phyloP scores from a whole-genome alignment of 2,113 vertebrate species.

The Nannobrachium achirus region DNA sequence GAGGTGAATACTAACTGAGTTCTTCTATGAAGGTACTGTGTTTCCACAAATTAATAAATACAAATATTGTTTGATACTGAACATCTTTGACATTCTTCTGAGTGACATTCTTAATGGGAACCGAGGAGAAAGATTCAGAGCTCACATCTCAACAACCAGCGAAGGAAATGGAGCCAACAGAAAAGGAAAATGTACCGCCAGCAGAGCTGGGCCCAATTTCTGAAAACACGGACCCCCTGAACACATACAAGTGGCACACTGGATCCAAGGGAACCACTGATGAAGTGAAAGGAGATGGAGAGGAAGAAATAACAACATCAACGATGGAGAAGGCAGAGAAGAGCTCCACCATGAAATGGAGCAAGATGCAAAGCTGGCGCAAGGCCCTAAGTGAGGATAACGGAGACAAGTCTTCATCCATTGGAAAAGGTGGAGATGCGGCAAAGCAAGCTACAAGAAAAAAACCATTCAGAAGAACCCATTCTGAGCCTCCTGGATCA shows the following conservation, averaged over 20 bases:
- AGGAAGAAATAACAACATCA: conserved; percentile 36
- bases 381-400: conserved; percentile 80
- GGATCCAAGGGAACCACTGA: conserved; percentile 57
- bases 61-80: conserved; percentile 8
- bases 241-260: conserved; percentile 81
- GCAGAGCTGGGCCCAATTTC: conserved; percentile 37
- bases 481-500: conserved; percentile 81
- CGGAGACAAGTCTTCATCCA: conserved; percentile 44
- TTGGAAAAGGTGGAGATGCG: conserved; percentile 20
- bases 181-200: conserved; percentile 53
- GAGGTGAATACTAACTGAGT: neutral
- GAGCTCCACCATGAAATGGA: conserved; percentile 76
- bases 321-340: conserved; percentile 64
- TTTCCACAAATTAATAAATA: neutral
- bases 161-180: conserved; percentile 49
- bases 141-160: conserved; percentile 40
- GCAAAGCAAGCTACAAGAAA: conserved; percentile 55
- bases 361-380: conserved; percentile 84
- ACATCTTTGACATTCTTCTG: conserved; percentile 5
- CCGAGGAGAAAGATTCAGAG: conserved; percentile 67
- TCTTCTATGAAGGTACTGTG: conserved; percentile 6
- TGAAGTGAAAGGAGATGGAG: conserved; percentile 48
- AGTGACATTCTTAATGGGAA: conserved; percentile 66
- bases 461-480: conserved; percentile 87
- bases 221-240: conserved; percentile 63